A percentile compares a stretch with the other conserved stretches of the same genome.
Evolutionary conservation across 2,888 invertebrate species (phyloP).

Genomic region (Xestia sexstrigata): DNA sequence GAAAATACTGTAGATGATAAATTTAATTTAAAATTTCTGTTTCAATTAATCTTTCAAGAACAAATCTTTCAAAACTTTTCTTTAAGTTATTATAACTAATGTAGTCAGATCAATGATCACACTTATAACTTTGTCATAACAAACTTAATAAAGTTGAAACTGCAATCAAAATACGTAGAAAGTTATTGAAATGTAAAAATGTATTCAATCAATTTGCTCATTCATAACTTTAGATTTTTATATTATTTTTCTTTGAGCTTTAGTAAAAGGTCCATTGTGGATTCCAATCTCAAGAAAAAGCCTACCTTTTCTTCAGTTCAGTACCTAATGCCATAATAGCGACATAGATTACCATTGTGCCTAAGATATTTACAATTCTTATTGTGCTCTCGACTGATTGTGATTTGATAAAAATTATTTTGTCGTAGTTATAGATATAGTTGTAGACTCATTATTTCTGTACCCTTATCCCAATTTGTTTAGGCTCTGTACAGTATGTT

Average conservation of each 20-base stretch:
- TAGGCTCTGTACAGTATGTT: not conserved
- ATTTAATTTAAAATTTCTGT: not conserved
- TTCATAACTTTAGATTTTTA: conserved; percentile 16
- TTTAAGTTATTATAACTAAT: conserved; percentile 27
- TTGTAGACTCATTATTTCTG: not conserved
- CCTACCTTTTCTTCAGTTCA: conserved; percentile 9
- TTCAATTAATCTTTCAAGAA: conserved; percentile 14
- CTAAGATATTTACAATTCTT: not conserved
- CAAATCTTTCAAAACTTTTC: conserved; percentile 26
- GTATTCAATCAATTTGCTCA: conserved; percentile 39
- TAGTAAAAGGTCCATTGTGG: not conserved
- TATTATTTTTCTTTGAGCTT: not conserved
- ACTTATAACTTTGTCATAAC: conserved; percentile 43
- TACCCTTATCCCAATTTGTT: not conserved
- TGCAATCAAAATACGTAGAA: conserved; percentile 38
- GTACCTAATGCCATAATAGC: not conserved
- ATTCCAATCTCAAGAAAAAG: not conserved
- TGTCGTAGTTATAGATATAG: not conserved
- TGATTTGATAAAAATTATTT: not conserved
- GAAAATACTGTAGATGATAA: not conserved
- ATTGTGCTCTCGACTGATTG: not conserved
- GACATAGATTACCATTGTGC: not conserved
- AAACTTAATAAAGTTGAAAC: conserved; percentile 51
- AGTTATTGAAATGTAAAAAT: conserved; percentile 37
- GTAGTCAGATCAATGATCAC: conserved; percentile 41